phyloP scores from a whole-genome alignment of 2,888 invertebrate genomes.

The Chrysolina haemoptera region DNA sequence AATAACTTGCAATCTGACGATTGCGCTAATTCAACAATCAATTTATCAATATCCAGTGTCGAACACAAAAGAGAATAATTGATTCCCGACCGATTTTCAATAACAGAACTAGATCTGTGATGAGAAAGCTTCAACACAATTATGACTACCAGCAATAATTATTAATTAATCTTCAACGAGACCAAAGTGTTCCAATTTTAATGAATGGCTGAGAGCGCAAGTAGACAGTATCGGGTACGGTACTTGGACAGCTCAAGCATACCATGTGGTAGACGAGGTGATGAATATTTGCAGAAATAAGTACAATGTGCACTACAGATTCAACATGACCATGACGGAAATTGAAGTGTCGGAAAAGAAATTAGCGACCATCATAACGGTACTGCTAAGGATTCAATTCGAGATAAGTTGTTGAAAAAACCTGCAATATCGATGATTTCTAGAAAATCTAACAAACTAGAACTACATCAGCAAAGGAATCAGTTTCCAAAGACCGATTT shows the following conservation, averaged over 20 bases:
- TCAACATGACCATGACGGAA: not conserved
- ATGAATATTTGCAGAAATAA: constrained; percentile 23
- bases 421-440: no score
- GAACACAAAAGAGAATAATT: not conserved
- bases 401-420: no score
- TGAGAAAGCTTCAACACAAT: constrained; percentile 26
- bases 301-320: not conserved
- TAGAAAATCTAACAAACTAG: no score
- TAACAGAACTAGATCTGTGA: constrained; percentile 16
- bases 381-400: not conserved
- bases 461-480: no score
- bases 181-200: constrained; percentile 39
- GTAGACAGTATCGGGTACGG: constrained; percentile 37
- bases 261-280: constrained; percentile 36
- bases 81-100: not conserved
- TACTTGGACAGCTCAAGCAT: constrained; percentile 36
- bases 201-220: constrained; percentile 40
- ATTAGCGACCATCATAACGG: not conserved
- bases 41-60: not conserved
- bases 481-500: no score
- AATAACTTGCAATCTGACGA: no score
- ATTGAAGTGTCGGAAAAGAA: not conserved
- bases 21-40: not conserved
- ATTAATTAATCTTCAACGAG: constrained; percentile 35
- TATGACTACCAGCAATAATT: constrained; percentile 19